Base-by-base conservation (phyloP, 92 coral and sea anemone species). In the Pocillopora meandrina region DNA sequence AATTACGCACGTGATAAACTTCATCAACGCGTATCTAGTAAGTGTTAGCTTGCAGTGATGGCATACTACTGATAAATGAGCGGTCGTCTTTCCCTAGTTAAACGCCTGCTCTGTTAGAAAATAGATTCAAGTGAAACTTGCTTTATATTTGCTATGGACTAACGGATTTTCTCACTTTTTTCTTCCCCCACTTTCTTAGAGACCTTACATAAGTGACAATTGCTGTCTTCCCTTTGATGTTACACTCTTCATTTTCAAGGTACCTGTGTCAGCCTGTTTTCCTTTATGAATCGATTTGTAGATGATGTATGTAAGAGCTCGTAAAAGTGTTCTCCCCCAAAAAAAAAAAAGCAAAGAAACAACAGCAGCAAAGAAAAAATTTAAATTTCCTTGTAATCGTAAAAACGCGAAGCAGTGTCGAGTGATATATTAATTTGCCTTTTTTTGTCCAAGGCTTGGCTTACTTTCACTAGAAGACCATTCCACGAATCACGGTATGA, bases 141-240 rank as follows among this genome's bases (percentile, higher is more conserved):
- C 31, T 26, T 26, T 26, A 26, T 26, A 26, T 26, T 26, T 26
- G 31, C 31, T 1, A 0, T 26, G 31, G 31, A 26, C 31, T 26
- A 26, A 16, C 47, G 7, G 72, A 31, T 1, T 6, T 62, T 58
- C 8, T 56, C 42, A 34, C 10, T 12, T 31, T 20, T 75, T 84
- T 62, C 15, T 12, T 52, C 61, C 70, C 71, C 74, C 13, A 23
- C 17, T 63, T n/a, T 13, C 33, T 47, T 55, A 87, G 90, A 87
- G 86, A 56, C 77, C 77, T 56, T 76, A 80, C 70, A 11, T 35
- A 65, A 82, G 90, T 62, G 65, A 77, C 16, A 70, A 82, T 49
- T 83, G 91, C 75, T 78, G 88, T 78, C 84, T 88, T 2, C 88
- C 88, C 1, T 77, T 88, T n/a, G 83, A 88, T 56, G 72, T 84